These are phyloP conservation scores for Carpatolechia fugitivella DNA, from an alignment of 2,888 invertebrate genomes.

Conservation along the genomic window DNA sequence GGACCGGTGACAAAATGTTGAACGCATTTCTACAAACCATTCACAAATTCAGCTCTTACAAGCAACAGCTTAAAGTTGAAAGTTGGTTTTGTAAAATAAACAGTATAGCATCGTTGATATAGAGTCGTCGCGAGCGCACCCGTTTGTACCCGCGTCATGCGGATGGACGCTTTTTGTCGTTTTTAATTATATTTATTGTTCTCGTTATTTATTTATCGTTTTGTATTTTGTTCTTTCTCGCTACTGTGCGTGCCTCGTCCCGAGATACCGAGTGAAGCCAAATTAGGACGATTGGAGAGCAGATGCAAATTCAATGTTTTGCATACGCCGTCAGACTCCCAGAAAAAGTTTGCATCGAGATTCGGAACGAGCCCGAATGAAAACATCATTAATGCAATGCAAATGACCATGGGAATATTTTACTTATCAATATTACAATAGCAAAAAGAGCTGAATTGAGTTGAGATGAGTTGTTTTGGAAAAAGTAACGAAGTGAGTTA, in stretches of 20 bases:
- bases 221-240: slow-evolving; percentile 62
- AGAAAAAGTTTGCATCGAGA: slow-evolving; percentile 49
- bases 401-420: slow-evolving; percentile 52
- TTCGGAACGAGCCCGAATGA: slow-evolving; percentile 50
- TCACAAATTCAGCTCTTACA: slow-evolving; percentile 41
- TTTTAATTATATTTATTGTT: slow-evolving; percentile 78
- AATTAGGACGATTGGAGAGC: slow-evolving; percentile 61
- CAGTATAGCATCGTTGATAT: slow-evolving; percentile 54
- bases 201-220: slow-evolving; percentile 75
- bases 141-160: slow-evolving; percentile 67
- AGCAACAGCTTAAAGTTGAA: slow-evolving; percentile 32
- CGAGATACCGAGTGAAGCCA: slow-evolving; percentile 68
- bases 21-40: slow-evolving; percentile 39
- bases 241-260: slow-evolving; percentile 74
- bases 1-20: slow-evolving; percentile 69
- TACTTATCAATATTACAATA: slow-evolving; percentile 21
- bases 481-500: no score
- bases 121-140: slow-evolving; percentile 66
- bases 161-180: slow-evolving; percentile 74
- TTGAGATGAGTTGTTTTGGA: no score
- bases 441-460: slow-evolving; percentile 8
- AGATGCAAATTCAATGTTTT: slow-evolving; percentile 68
- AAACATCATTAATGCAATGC: slow-evolving; percentile 67
- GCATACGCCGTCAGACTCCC: slow-evolving; percentile 43
- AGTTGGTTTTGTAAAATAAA: slow-evolving; percentile 33